phyloP scores from a whole-genome alignment of 2,888 invertebrate genomes.

The Slavum lentiscoides region DNA sequence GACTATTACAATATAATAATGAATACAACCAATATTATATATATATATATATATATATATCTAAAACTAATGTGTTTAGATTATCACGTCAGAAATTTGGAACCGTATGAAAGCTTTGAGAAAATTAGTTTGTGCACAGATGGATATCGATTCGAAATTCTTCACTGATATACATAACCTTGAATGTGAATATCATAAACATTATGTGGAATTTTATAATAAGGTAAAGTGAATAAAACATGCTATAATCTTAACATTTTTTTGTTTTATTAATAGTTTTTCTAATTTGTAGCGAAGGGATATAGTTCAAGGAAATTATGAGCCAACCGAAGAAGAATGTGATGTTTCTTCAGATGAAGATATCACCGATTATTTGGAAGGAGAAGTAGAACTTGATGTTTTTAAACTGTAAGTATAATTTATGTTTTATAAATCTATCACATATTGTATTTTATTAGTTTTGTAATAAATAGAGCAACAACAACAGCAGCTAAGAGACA shows the following conservation, averaged over 20 bases:
- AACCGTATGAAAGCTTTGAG: slow-evolving; percentile 82
- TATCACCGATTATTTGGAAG: slow-evolving; percentile 65
- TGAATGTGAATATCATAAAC: slow-evolving; percentile 85
- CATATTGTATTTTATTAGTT: no score
- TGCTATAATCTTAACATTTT: no score
- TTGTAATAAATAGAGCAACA: slow-evolving; percentile 63
- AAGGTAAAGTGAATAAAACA: no score
- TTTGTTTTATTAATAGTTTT: no score
- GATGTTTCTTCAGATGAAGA: slow-evolving; percentile 81
- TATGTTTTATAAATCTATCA: no score
- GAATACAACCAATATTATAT: no score
- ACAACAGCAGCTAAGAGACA: no score
- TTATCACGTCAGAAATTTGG: slow-evolving; percentile 69
- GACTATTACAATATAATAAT: no score
- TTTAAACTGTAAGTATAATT: no score
- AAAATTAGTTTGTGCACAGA: slow-evolving; percentile 80
- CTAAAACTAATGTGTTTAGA: no score
- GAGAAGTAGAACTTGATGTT: no score
- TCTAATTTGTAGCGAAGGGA: slow-evolving; percentile 45
- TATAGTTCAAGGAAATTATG: slow-evolving; percentile 67
- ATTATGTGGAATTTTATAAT: slow-evolving; percentile 77
- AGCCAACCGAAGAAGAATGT: slow-evolving; percentile 88
- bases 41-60: no score
- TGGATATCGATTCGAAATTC: slow-evolving; percentile 87
- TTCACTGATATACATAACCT: slow-evolving; percentile 91